Percentiles rank a stretch among this genome's conserved stretches.
Evolutionary conservation across 30 jellyfish, hydroid and myxozoan genomes (phyloP).

Genomic region (Mastigias papua): DNA sequence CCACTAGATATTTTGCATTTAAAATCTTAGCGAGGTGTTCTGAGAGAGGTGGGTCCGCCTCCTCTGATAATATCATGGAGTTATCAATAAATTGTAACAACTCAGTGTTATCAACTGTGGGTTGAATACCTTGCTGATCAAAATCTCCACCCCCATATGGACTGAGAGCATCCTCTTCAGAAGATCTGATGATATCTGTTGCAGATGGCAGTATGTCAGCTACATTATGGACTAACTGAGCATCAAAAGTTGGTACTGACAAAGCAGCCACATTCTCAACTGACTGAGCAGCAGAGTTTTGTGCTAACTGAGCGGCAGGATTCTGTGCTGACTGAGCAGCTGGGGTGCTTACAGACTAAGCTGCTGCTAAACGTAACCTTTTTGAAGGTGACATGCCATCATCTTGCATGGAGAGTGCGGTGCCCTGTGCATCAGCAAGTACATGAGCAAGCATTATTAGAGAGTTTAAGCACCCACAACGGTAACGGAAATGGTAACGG

Average conservation of each 20-base stretch:
- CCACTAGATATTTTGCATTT: conserved; percentile 15
- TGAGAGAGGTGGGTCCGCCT: conserved; percentile 33
- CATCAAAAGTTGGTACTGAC: conserved; percentile 14
- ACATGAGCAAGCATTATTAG: conserved; percentile 5
- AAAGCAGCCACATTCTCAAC: conserved; percentile 12
- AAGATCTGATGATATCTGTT: conserved; percentile 25
- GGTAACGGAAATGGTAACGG: no score
- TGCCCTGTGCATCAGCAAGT: conserved; percentile 13
- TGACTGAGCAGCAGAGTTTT: conserved; percentile 40
- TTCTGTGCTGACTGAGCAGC: conserved; percentile 58
- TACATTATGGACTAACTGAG: conserved; percentile 13
- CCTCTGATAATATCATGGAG: conserved; percentile 5
- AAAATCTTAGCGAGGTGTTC: conserved; percentile 23
- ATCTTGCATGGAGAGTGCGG: conserved; percentile 7
- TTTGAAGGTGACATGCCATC: conserved; percentile 14
- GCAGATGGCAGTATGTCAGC: conserved; percentile 19
- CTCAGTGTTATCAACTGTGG: conserved; percentile 9
- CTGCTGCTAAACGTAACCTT: conserved; percentile 6
- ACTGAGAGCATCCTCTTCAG: conserved; percentile 47
- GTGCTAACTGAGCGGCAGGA: conserved; percentile 35
- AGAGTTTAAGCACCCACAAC: no score
- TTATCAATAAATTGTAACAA: conserved; percentile 6
- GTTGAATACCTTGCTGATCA: conserved; percentile 23
- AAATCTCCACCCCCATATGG: conserved; percentile 19
- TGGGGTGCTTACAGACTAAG: conserved; percentile 22